Base-by-base conservation (phyloP, 2,113 vertebrate species). In the Aleadryas rufinucha region DNA sequence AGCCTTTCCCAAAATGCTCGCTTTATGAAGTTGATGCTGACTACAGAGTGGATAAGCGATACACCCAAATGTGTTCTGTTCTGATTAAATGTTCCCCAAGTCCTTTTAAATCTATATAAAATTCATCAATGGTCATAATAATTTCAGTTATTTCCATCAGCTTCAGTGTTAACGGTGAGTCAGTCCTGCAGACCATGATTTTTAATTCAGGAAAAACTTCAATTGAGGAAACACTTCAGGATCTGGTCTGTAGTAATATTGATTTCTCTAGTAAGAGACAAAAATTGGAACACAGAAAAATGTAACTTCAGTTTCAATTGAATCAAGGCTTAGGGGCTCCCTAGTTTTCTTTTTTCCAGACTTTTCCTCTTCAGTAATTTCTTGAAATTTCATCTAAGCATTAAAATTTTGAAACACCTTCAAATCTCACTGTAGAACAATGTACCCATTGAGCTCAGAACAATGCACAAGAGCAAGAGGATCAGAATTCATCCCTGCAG, bases 151-250 rank as follows among this genome's bases (percentile, higher is more conserved):
- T 80, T 79, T 79, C 61, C 17, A 41, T 52, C 39, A 54, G 12
- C 24, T 91, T 65, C 50, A 35, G 26, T 65, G 35, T 42, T 27
- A 85, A 61, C 49, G 37, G 53, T 76, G 66, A 91, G 33, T 76
- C 81, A 93, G 78, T 57, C 42, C 66, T 72, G 30, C 42, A 83
- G 54, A 37, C 19, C 26, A 47, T 3, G 0, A 37, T 24, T 86
- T 81, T 87, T 84, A 93, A 88, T 87, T 93, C 82, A 77, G 44
- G 37, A 80, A 85, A 88, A 94, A 52, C 20, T 93, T 56, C 26
- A 50, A 77, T 49, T 91, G 82, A 93, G 53, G 63, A 91, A 91
- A 83, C 13, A 70, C 30, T 74, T 85, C 45, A 72, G 47, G 23
- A 66, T 53, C 41, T 70, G 24, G 10, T 65, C 78, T 66, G 37